phyloP scores from a whole-genome alignment of 2,113 vertebrate species.

The Philantomba maxwellii region DNA sequence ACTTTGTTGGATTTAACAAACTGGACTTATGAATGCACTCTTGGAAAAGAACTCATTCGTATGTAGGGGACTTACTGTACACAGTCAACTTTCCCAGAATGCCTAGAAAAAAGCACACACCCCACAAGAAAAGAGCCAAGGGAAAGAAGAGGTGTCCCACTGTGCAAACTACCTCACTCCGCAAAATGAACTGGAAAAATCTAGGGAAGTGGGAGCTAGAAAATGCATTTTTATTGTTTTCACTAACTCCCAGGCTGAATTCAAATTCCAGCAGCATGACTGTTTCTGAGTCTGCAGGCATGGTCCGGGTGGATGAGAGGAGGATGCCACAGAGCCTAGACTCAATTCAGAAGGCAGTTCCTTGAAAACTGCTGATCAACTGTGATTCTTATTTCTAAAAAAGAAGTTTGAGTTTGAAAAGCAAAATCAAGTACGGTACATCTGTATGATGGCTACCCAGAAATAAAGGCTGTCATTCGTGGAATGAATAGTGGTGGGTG shows the following conservation, averaged over 20 bases:
- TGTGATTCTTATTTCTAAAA: background rate
- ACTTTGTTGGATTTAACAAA: background rate
- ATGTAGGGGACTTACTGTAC: background rate
- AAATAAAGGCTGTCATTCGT: background rate
- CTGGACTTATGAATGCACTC: background rate
- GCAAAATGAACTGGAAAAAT: background rate
- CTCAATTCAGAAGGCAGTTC: background rate
- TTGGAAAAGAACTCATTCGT: background rate
- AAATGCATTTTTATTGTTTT: conserved; percentile 2
- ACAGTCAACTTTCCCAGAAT: background rate
- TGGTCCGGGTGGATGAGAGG: background rate
- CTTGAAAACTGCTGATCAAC: background rate
- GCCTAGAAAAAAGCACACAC: background rate
- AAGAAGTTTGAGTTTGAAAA: background rate
- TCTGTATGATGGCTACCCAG: background rate
- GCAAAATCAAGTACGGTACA: background rate
- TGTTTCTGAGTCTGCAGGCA: background rate
- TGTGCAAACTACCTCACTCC: background rate
- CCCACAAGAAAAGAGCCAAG: background rate
- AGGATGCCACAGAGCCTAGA: background rate
- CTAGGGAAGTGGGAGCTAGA: background rate
- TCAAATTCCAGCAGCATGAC: background rate
- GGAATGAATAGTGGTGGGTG: background rate
- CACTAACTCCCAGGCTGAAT: background rate
- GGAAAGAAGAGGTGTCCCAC: background rate